phyloP scores from a whole-genome alignment of 1,140 invertebrate species.

The Cotesia chilonis region DNA sequence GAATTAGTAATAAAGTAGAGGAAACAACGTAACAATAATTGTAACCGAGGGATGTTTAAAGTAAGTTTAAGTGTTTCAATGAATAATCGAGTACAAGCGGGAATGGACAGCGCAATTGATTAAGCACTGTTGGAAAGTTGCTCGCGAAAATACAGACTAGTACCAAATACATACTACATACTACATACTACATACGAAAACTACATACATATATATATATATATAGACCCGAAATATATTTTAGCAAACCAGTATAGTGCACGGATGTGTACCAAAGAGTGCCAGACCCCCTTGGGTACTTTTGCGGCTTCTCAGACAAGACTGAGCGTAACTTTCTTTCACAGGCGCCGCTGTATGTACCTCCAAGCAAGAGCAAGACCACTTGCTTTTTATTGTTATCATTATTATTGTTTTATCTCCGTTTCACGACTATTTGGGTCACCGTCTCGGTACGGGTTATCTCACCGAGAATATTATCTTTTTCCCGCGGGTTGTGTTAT shows the following conservation, averaged over 20 bases:
- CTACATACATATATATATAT: slow-evolving; percentile 6
- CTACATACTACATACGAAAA: too few relatives aligned
- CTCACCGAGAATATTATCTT: too few relatives aligned
- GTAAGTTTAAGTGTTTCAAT: too few relatives aligned
- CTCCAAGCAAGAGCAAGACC: neutral
- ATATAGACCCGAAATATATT: neutral
- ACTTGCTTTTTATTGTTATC: neutral
- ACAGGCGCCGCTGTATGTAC: neutral
- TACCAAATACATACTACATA: too few relatives aligned
- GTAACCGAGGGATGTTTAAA: too few relatives aligned
- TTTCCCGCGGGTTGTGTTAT: too few relatives aligned
- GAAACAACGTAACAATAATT: too few relatives aligned
- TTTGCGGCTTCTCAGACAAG: slow-evolving; percentile 1
- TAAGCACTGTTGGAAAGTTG: neutral
- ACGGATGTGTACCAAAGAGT: neutral
- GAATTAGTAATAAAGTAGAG: too few relatives aligned
- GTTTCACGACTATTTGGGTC: slow-evolving; percentile 6
- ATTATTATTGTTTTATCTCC: neutral
- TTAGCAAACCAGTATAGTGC: neutral
- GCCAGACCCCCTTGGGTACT: neutral
- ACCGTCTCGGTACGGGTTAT: neutral
- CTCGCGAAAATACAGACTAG: neutral
- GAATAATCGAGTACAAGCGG: neutral
- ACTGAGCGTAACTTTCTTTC: slow-evolving; percentile 2
- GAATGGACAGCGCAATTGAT: neutral